Evolutionary conservation across 2,888 invertebrate species (phyloP).

Genomic region (Ennomos fuscantarius): DNA sequence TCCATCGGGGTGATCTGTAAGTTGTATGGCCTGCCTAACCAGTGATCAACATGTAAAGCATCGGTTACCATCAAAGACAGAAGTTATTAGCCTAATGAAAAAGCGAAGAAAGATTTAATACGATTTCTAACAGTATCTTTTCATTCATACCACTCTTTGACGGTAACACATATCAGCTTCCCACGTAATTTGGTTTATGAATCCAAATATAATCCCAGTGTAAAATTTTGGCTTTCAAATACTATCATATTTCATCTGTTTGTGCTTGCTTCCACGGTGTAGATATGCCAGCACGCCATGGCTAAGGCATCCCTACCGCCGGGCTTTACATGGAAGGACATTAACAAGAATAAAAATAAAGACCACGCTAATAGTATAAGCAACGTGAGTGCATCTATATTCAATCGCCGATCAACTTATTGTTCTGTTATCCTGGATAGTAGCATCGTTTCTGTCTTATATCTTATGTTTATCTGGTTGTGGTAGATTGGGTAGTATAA

Average conservation of each 20-base stretch:
- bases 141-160: background rate
- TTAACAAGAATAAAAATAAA: constrained; percentile 75
- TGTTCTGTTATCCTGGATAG: constrained; percentile 20
- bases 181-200: background rate
- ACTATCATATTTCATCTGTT: constrained; percentile 57
- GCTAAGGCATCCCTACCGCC: constrained; percentile 73
- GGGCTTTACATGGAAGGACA: constrained; percentile 78
- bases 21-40: no score
- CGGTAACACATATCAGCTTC: background rate
- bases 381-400: constrained; percentile 67
- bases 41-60: no score
- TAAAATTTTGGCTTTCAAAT: constrained; percentile 49
- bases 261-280: constrained; percentile 70
- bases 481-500: constrained; percentile 8
- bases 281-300: constrained; percentile 73
- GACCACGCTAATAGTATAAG: constrained; percentile 66
- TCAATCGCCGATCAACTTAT: constrained; percentile 13
- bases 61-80: no score
- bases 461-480: constrained; percentile 17
- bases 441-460: constrained; percentile 3
- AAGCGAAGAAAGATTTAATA: no score
- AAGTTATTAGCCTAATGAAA: no score
- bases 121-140: no score
- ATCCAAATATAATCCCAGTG: constrained; percentile 10
- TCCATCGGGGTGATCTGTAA: no score